These are phyloP conservation scores for Hemistola chrysoprasaria DNA, from an alignment of 2,888 invertebrate species.

Conservation along the genomic window DNA sequence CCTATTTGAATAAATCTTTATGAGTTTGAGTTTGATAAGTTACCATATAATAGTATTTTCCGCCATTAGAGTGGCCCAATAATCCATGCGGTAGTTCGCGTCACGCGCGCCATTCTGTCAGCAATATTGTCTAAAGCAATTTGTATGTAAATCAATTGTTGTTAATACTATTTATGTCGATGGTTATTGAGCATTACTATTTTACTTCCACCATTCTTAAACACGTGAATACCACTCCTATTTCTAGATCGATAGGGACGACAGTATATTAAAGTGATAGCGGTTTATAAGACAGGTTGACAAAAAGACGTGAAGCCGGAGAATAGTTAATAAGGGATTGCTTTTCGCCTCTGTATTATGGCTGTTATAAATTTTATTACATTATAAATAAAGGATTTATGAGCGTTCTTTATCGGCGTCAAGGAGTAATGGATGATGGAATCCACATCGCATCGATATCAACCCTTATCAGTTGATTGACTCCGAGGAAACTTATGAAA, in stretches of 20 bases:
- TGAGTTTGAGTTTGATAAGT: too few species aligned
- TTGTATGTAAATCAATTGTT: conserved; percentile 82
- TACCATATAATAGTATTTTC: too few species aligned
- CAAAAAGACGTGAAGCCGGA: conserved; percentile 66
- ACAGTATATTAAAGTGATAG: conserved; percentile 24
- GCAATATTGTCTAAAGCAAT: conserved; percentile 82
- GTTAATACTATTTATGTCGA: conserved; percentile 81
- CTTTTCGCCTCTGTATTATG: conserved; percentile 56
- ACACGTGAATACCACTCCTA: conserved; percentile 44
- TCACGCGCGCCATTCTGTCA: conserved; percentile 78
- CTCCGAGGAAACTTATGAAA: conserved; percentile 27
- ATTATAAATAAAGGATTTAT: conserved; percentile 74
- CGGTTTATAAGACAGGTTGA: conserved; percentile 43
- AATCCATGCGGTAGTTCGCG: conserved; percentile 60
- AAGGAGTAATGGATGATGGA: conserved; percentile 37
- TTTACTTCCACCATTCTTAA: conserved; percentile 54
- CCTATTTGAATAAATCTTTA: too few species aligned
- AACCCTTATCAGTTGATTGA: conserved; percentile 23
- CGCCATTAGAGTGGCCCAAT: conserved; percentile 42
- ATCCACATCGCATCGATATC: conserved; percentile 2
- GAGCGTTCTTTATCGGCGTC: conserved; percentile 49
- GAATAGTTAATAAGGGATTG: conserved; percentile 74
- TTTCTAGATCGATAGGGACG: conserved; percentile 29
- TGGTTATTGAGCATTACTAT: conserved; percentile 78
- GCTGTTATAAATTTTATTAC: conserved; percentile 74